A percentile compares a stretch with the other conserved stretches of the same genome.
Conservation (phyloP, 2,113 vertebrate genomes). For the Phrynosoma blainvillii region DNA sequence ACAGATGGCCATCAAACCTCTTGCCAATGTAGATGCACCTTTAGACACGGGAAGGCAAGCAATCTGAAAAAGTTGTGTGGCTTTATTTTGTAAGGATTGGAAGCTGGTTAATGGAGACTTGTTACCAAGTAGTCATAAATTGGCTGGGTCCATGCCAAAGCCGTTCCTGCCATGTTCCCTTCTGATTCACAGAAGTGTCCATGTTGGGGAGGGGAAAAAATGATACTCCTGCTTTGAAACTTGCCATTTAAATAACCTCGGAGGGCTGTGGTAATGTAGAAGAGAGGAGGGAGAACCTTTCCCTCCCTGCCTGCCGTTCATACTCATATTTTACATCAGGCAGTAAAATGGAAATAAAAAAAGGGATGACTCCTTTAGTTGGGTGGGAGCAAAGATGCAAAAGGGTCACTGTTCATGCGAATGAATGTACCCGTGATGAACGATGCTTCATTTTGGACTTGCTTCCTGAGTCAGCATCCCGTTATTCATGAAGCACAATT, state of each 20-base stretch:
- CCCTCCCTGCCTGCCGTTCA: conserved; percentile 19
- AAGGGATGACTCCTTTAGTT: not conserved
- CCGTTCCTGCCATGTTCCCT: not conserved
- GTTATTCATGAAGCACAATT: conserved; percentile 55
- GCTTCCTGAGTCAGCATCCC: conserved; percentile 54
- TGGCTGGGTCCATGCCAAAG: too few relatives aligned
- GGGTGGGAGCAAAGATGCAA: conserved; percentile 3
- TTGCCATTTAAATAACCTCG: conserved; percentile 68
- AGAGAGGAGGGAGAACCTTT: conserved; percentile 42
- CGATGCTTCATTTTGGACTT: conserved; percentile 17
- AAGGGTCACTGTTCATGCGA: not conserved
- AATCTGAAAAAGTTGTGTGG: too few relatives aligned
- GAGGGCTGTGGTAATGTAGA: conserved; percentile 56
- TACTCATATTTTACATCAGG: conserved; percentile 15
- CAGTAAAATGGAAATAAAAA: conserved; percentile 30
- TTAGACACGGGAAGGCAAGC: too few relatives aligned
- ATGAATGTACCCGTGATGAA: conserved; percentile 38
- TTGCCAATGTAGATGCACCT: too few relatives aligned
- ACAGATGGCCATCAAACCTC: too few relatives aligned
- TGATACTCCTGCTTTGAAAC: conserved; percentile 70
- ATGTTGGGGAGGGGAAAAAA: conserved; percentile 63
- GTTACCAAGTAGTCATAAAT: not conserved
- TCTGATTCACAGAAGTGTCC: conserved; percentile 46
- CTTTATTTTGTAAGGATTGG: not conserved
- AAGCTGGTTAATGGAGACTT: not conserved